Evolutionary conservation across 2,888 invertebrate genomes (phyloP), one percentile per base, ranked within the genome.

Genomic region (Exocentrus adspersus): DNA sequence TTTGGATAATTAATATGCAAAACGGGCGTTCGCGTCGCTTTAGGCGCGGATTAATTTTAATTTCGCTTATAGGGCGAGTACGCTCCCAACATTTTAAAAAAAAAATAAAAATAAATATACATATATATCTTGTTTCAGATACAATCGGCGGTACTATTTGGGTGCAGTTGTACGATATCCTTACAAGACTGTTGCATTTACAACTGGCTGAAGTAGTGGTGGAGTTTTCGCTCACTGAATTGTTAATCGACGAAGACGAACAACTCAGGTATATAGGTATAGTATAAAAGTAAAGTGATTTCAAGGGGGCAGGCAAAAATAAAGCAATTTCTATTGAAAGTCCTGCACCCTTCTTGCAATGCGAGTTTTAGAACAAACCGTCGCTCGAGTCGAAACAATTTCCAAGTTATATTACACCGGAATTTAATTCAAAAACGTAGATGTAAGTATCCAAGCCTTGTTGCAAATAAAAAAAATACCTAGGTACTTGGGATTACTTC

Each of bases 151-250:
- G 72, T 46, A 69, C 77, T 3, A 75, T 81, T 42, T 80, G 80
- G 80, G 60, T 64, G 12, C 76, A 81, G 62, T 60, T 81, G 21
- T 77, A 75, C 19, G 77, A 76, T 17, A 72, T 72, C 21, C 59
- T 81, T 52, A 79, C 77, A 1, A 64, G 69, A 42, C 59, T 77
- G 24, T 67, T 82, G 53, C 73, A 78, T 50, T 65, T 72, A 50
- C 80, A 81, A 64, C 70, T 81, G 14, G 77, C 72, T 20, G 77
- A 76, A 60, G 78, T 79, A 3, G 77, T 81, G n/a, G 77, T 79
- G 1, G 81, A 81, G 68, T 79, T 78, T 69, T 81, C 81, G 0
- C 75, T 81, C 21, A 74, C 75, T 7, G 82, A 82, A 64, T 70
- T 81, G 24, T 71, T 82, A 12, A 71, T 74, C 14, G 80, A 81